Base-by-base conservation (phyloP, 2,797 vertebrate species). In the Tokudaia muenninki region DNA sequence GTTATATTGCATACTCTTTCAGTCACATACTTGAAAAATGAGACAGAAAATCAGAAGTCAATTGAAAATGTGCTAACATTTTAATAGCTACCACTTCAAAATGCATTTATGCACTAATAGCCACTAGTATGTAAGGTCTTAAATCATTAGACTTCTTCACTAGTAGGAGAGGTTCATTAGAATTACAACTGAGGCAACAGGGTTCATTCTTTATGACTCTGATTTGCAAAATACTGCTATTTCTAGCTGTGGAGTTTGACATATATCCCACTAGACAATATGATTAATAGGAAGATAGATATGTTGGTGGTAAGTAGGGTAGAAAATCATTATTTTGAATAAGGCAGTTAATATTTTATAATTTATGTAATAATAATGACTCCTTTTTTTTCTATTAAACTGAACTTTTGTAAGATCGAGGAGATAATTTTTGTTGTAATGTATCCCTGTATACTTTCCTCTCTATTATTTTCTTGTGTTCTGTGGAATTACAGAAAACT, bases 21-120 rank as follows among this genome's bases (percentile, higher is more conserved):
- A 84, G 41, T 84, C 59, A 67, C 2, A 22, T 34, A 91, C 63
- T 83, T 94, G 63, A 72, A 93, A 96, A 96, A 89, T n/a, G 87
- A 87, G 82, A 91, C 22, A 95, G 61, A 94, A 91, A 89, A 72
- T 79, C 55, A 92, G 87, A 94, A 95, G 59, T 95, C 87, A 75
- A 94, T 13, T 92, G 79, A 26, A 94, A 95, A 91, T 90, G 41
- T 52, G 86, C 67, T 94, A 88, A 94, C 17, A 52, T 24, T 6
- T 65, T 81, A 92, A 94, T 67, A 88, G 75, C 37, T 93, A 63
- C 44, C 78, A 88, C 65, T 59, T 88, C 72, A 1, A 74, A 96
- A 74, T 67, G 44, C 37, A 93, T 44, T 94, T 96, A 79, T 0
- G 2, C 67, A 4, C 82, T 93, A 96, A 90, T 13, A 96, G 52